Percentiles rank a stretch among this genome's conserved stretches.
Conservation (phyloP, 30 jellyfish, hydroid and myxozoan species). For the Sanderia malayensis region DNA sequence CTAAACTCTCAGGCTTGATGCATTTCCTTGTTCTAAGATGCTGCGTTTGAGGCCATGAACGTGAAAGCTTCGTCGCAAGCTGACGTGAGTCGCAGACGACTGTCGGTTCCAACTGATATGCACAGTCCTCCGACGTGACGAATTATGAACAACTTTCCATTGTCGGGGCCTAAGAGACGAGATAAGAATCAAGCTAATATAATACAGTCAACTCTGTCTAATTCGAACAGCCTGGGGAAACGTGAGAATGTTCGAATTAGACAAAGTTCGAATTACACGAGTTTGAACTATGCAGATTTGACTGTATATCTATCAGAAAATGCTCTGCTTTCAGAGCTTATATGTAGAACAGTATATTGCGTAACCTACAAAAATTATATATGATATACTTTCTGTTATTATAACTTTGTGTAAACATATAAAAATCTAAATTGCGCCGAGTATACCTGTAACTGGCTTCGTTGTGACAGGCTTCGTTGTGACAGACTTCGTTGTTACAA, state of each 20-base stretch:
- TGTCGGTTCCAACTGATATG: slow-evolving; percentile 4
- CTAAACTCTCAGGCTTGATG: background rate
- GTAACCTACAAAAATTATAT: background rate
- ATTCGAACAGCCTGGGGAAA: too few species aligned
- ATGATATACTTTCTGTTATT: background rate
- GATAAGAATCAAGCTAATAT: too few species aligned
- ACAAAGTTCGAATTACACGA: too few species aligned
- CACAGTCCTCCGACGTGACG: slow-evolving; percentile 28
- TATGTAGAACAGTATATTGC: background rate
- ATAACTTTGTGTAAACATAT: background rate
- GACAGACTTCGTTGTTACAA: slow-evolving; percentile 16
- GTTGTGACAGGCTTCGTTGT: too few species aligned
- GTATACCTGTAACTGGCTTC: too few species aligned
- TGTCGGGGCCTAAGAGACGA: too few species aligned
- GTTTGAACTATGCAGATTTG: too few species aligned
- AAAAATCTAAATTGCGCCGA: too few species aligned
- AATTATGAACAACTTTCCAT: slow-evolving; percentile 2
- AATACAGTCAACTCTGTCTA: too few species aligned
- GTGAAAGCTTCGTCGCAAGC: slow-evolving; percentile 16
- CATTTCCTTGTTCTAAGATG: slow-evolving; percentile 10
- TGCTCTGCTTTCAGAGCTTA: background rate
- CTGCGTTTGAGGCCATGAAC: background rate
- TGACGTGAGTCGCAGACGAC: background rate
- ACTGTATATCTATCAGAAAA: too few species aligned
- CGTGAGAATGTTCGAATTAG: too few species aligned